Conservation (phyloP, 1,140 invertebrate species). For the Gryon sp. region DNA sequence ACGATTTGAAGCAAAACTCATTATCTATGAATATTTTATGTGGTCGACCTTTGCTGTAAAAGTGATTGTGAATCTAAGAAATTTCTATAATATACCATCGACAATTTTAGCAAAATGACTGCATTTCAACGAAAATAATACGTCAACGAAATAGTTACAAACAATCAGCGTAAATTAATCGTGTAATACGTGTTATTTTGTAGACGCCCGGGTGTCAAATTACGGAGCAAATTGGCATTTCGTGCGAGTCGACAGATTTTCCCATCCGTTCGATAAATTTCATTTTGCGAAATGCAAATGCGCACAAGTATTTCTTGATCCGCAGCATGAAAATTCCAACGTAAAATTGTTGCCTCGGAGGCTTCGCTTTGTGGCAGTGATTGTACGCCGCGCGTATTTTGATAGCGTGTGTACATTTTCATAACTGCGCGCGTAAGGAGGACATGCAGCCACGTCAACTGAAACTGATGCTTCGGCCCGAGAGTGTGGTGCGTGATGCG, state of each 20-base stretch:
- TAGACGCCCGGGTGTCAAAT: conserved; percentile 34
- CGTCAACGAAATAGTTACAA: conserved; percentile 32
- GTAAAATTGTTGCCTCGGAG: conserved; percentile 52
- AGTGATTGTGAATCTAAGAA: too few relatives aligned
- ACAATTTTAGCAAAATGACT: neutral
- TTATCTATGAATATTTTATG: too few relatives aligned
- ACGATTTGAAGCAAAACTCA: conserved; percentile 11
- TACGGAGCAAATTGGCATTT: conserved; percentile 38
- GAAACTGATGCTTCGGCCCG: conserved; percentile 34
- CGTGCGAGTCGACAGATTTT: conserved; percentile 34
- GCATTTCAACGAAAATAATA: conserved; percentile 1
- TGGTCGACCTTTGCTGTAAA: too few relatives aligned
- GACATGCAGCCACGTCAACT: conserved; percentile 31
- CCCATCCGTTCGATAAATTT: conserved; percentile 44
- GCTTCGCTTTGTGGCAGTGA: conserved; percentile 38
- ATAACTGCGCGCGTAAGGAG: conserved; percentile 48
- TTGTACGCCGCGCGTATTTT: conserved; percentile 23
- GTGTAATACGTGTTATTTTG: conserved; percentile 43
- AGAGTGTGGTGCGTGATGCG: conserved; percentile 44
- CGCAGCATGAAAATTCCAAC: conserved; percentile 34
- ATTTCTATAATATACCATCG: too few relatives aligned
- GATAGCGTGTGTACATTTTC: conserved; percentile 53
- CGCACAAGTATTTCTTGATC: conserved; percentile 21
- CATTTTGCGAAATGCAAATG: conserved; percentile 49
- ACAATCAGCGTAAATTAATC: conserved; percentile 44